Conservation (phyloP, 2,888 invertebrate genomes). For the Amphipoea lucens region DNA sequence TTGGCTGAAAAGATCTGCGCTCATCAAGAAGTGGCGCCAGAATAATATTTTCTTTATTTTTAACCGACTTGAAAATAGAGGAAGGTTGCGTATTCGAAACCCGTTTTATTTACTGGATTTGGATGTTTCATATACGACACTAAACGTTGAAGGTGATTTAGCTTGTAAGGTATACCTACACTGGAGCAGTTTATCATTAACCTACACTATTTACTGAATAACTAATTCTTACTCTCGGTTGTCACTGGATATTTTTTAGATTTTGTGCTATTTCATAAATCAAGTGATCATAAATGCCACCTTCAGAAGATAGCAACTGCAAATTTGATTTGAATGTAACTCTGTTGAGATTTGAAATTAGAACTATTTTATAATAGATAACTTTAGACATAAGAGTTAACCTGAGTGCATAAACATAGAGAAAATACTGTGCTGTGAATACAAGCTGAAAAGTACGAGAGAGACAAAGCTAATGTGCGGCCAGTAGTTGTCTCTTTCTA, state of each 20-base stretch:
- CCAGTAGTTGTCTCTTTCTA: background rate
- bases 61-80: background rate
- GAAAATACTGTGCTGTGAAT: background rate
- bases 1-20: background rate
- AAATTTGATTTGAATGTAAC: slow-evolving; percentile 22
- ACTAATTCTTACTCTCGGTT: slow-evolving; percentile 52
- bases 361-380: background rate
- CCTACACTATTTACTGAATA: slow-evolving; percentile 33
- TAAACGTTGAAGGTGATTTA: slow-evolving; percentile 14
- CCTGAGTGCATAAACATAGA: background rate
- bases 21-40: background rate
- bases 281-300: background rate
- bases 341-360: slow-evolving; percentile 51
- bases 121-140: background rate
- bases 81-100: background rate
- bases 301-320: background rate
- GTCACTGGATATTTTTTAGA: slow-evolving; percentile 49
- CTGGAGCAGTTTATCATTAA: background rate
- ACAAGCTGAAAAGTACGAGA: background rate
- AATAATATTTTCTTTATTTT: background rate
- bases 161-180: slow-evolving; percentile 9
- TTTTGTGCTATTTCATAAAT: slow-evolving; percentile 6
- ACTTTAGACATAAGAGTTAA: background rate
- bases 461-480: background rate
- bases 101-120: slow-evolving; percentile 2